phyloP scores from a whole-genome alignment of 2,888 invertebrate genomes.

The Timema cristinae region DNA sequence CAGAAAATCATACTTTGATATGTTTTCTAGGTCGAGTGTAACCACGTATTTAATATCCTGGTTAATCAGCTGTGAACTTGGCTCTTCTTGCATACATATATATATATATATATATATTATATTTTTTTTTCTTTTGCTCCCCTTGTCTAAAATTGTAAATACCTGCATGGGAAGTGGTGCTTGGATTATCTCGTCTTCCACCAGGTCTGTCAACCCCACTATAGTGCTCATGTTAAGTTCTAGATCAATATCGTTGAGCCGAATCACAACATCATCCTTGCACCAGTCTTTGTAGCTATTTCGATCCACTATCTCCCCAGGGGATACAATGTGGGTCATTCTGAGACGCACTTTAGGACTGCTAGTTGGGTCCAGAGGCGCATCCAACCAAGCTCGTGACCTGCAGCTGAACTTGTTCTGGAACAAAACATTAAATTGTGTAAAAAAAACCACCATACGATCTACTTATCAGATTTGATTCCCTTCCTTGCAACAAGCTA shows the following conservation, averaged over 20 bases:
- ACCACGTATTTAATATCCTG: too few relatives aligned
- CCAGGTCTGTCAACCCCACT: constrained; percentile 73
- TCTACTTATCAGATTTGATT: too few relatives aligned
- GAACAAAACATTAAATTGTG: constrained; percentile 18
- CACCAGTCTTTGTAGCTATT: constrained; percentile 34
- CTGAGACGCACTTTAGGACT: constrained; percentile 57
- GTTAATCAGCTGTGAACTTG: too few relatives aligned
- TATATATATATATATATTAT: too few relatives aligned
- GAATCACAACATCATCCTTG: constrained; percentile 55
- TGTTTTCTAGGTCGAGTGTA: too few relatives aligned
- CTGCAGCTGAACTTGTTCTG: constrained; percentile 80
- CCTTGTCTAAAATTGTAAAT: neutral
- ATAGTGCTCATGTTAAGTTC: constrained; percentile 77
- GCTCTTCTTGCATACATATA: too few relatives aligned
- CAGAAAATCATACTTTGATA: too few relatives aligned
- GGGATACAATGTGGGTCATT: constrained; percentile 50
- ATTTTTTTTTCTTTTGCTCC: too few relatives aligned
- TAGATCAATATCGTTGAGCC: constrained; percentile 61
- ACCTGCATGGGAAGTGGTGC: constrained; percentile 81
- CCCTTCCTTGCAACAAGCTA: too few relatives aligned
- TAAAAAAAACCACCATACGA: too few relatives aligned
- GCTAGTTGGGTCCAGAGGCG: constrained; percentile 45
- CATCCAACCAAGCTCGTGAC: constrained; percentile 76
- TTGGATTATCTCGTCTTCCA: constrained; percentile 81
- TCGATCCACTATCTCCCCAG: constrained; percentile 29